Percentiles rank a stretch among this genome's conserved stretches.
Evolutionary conservation across 1,140 invertebrate species (phyloP).

Genomic region (Hycleus cichorii): DNA sequence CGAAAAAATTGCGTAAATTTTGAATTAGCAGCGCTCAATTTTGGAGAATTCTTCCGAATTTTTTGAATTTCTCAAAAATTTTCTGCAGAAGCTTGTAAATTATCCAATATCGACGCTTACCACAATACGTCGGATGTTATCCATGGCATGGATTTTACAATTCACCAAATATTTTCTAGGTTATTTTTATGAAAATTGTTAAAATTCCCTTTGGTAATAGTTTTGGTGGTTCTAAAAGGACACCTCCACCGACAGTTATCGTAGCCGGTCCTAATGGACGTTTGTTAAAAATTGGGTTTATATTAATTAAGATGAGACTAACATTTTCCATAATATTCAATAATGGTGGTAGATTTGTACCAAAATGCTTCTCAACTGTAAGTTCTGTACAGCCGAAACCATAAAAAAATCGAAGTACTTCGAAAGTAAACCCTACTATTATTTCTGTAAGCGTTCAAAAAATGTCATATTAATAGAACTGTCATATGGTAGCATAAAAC

Average conservation of each 20-base stretch:
- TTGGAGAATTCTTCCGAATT: no score
- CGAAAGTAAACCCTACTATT: conserved; percentile 25
- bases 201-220: conserved; percentile 26
- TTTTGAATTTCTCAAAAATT: no score
- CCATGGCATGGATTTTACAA: no score
- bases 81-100: no score
- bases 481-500: conserved; percentile 22
- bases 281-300: conserved; percentile 28
- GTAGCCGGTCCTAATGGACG: conserved; percentile 8
- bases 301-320: conserved; percentile 33
- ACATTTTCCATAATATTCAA: conserved; percentile 25
- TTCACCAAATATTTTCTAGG: not conserved
- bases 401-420: conserved; percentile 6
- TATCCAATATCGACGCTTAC: no score
- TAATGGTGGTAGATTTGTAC: conserved; percentile 25
- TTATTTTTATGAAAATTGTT: no score
- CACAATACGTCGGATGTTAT: no score
- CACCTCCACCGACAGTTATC: conserved; percentile 38
- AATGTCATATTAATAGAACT: conserved; percentile 16
- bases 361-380: conserved; percentile 31
- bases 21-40: no score
- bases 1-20: not conserved
- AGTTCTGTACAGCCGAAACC: conserved; percentile 7
- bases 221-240: conserved; percentile 39
- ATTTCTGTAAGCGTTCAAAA: conserved; percentile 29